Evolutionary conservation across 2,797 vertebrate genomes (phyloP).

Genomic region (Vespertilio murinus): DNA sequence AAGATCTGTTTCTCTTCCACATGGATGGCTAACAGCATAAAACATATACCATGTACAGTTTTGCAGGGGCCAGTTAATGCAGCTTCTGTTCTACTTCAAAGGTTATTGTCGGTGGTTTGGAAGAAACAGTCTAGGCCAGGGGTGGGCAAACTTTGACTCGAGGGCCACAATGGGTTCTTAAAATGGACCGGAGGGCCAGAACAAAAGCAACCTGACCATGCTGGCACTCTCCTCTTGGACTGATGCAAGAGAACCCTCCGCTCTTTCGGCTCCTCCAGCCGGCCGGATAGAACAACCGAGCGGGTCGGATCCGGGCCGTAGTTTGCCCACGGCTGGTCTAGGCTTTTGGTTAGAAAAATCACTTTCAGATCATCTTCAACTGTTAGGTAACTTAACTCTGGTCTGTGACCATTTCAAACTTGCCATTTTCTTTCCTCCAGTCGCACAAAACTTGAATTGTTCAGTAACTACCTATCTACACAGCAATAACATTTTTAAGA

Average conservation of each 20-base stretch:
- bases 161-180: too few species aligned
- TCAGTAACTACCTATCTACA: not conserved
- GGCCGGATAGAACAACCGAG: too few species aligned
- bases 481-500: not conserved
- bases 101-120: not conserved
- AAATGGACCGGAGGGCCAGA: too few species aligned
- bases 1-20: conserved; percentile 44
- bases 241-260: too few species aligned
- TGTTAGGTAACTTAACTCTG: not conserved
- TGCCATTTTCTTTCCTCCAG: not conserved
- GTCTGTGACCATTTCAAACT: conserved; percentile 32
- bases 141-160: too few species aligned
- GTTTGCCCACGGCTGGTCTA: too few species aligned
- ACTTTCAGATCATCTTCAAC: not conserved
- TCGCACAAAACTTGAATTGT: not conserved
- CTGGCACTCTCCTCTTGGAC: too few species aligned
- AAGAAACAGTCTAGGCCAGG: conserved; percentile 30
- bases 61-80: not conserved
- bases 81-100: conserved; percentile 16
- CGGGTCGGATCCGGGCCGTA: too few species aligned
- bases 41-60: conserved; percentile 35
- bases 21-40: conserved; percentile 2
- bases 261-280: too few species aligned
- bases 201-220: too few species aligned
- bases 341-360: not conserved